Evolutionary conservation across 2,888 invertebrate genomes (phyloP).

Genomic region (Allophyes oxyacanthae): DNA sequence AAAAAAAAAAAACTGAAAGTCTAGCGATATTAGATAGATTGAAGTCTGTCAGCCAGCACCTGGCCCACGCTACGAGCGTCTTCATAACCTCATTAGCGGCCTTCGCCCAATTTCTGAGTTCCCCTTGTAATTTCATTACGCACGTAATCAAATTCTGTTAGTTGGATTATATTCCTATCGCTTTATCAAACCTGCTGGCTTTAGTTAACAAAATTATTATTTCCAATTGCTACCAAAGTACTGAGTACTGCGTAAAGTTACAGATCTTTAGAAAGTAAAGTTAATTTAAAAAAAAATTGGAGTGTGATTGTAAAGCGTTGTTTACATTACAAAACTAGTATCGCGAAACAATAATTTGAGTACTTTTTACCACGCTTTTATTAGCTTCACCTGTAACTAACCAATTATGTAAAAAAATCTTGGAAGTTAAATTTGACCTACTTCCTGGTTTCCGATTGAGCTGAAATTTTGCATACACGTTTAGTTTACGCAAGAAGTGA

Average conservation of each 20-base stretch:
- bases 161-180: slow-evolving; percentile 50
- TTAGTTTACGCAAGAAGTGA: too few species aligned
- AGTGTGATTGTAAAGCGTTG: too few species aligned
- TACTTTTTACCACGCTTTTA: too few species aligned
- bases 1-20: too few species aligned
- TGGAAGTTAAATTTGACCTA: too few species aligned
- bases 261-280: not conserved
- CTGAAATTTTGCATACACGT: too few species aligned
- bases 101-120: slow-evolving; percentile 43
- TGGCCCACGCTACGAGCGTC: slow-evolving; percentile 9
- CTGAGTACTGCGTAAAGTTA: slow-evolving; percentile 4
- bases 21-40: not conserved
- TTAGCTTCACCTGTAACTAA: too few species aligned
- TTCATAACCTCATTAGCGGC: slow-evolving; percentile 37
- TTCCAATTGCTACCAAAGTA: slow-evolving; percentile 16
- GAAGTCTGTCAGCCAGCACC: slow-evolving; percentile 20
- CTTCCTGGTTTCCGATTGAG: too few species aligned
- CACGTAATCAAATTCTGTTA: slow-evolving; percentile 47
- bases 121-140: slow-evolving; percentile 41
- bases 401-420: too few species aligned
- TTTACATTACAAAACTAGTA: too few species aligned
- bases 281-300: too few species aligned
- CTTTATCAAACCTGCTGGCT: slow-evolving; percentile 40
- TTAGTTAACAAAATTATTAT: slow-evolving; percentile 38
- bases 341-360: too few species aligned